phyloP scores from a whole-genome alignment of 2,113 vertebrate species.

The Charadrius vociferus region DNA sequence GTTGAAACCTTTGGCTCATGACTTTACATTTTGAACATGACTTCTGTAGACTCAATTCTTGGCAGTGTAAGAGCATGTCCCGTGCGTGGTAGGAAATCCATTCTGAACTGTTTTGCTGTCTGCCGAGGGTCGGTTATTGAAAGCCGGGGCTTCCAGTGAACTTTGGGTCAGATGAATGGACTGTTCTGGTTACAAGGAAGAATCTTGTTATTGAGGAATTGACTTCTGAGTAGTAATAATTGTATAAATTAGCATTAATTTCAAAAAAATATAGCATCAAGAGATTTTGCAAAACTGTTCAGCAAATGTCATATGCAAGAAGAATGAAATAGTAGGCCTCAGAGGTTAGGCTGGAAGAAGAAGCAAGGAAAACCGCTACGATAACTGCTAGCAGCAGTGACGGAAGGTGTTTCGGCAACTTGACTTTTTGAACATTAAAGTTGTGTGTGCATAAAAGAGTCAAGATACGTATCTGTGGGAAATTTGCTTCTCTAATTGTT shows the following conservation, averaged over 20 bases:
- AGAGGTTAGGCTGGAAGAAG: neutral
- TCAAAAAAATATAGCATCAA: neutral
- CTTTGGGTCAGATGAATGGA: neutral
- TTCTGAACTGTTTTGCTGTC: neutral
- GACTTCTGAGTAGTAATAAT: neutral
- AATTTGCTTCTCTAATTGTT: neutral
- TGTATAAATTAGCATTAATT: conserved; percentile 39
- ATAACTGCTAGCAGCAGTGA: neutral
- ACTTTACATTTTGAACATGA: accelerated
- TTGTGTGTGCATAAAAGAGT: neutral
- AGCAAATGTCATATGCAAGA: neutral
- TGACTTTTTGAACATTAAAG: neutral
- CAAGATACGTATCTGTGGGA: neutral
- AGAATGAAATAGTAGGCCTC: neutral
- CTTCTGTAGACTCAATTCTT: neutral
- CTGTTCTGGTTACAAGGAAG: neutral
- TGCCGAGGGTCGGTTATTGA: accelerated
- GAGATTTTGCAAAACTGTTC: neutral
- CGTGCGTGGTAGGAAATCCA: accelerated
- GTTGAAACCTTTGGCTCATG: neutral
- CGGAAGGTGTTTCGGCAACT: neutral
- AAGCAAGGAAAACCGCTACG: neutral
- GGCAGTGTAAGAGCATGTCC: neutral
- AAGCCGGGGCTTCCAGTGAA: neutral
- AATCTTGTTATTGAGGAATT: neutral